Base-by-base conservation (phyloP, 2,888 invertebrate species). In the Melolontha melolontha region DNA sequence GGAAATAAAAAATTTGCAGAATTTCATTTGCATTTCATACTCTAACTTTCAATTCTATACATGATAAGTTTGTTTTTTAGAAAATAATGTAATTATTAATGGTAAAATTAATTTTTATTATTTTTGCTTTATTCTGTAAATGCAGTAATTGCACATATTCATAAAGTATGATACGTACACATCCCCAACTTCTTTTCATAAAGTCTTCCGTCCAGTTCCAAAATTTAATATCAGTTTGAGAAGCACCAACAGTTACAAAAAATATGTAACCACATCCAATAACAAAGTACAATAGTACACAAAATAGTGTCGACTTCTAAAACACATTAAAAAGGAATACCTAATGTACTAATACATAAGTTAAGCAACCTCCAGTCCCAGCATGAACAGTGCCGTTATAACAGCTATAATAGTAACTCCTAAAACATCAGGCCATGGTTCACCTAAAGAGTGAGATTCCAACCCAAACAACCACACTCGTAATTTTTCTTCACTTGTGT, bases 361-460 rank as follows among this genome's bases (percentile, higher is more conserved):
- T 5, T 51, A 39, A 51, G 72, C 79, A 78, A 88, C 89, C 84
- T 89, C 89, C 41, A 89, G 79, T 40, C 89, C 89, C 74, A 89
- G 85, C 88, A 89, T 89, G 74, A 88, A 89, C 82, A 89, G 85
- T 41, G 86, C 85, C 41, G 88, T 87, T 2, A 88, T 86, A 0
- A 88, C 86, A 77, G 88, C 85, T 6, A 89, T 86, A 27, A 89
- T 87, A 0, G 87, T 87, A 1, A 89, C 87, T 5, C 89, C 89
- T 4, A 89, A 75, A 2, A 89, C 87, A 76, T 89, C 89, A 22
- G 89, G 89, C 88, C 88, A 88, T 0, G 89, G 88, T 74, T 89
- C 89, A 0, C 88, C 88, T 64, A 87, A 78, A 0, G 87, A 84
- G 74, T 86, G 84, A 5, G 87, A 86, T 75, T 88, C 87, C 73